These are phyloP conservation scores for Rhinella marina DNA, from an alignment of 2,797 vertebrate species.

Conservation along the genomic window DNA sequence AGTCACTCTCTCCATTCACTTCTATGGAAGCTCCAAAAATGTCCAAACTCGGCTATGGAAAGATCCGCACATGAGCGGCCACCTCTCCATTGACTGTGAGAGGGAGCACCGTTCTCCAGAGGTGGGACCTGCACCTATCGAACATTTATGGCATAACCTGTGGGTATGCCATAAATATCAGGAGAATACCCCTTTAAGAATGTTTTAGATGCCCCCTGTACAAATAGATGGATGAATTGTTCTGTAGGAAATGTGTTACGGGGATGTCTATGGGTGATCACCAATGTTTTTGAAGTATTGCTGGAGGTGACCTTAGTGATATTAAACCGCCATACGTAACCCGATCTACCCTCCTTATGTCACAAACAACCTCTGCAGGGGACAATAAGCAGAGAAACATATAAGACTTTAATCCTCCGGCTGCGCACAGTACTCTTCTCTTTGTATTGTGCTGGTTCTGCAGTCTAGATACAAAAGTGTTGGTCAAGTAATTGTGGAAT, in stretches of 20 bases:
- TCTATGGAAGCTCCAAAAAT: too few relatives aligned
- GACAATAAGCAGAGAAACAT: slow-evolving; percentile 4
- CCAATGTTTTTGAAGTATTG: not conserved
- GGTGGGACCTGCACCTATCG: too few relatives aligned
- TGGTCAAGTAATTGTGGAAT: slow-evolving; percentile 71
- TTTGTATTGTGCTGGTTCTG: slow-evolving; percentile 65
- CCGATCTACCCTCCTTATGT: slow-evolving; percentile 24
- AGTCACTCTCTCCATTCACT: too few relatives aligned
- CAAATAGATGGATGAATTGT: not conserved
- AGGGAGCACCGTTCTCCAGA: too few relatives aligned
- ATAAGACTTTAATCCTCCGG: slow-evolving; percentile 35
- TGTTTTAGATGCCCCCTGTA: not conserved
- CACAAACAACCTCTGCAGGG: slow-evolving; percentile 20
- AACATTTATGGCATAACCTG: too few relatives aligned
- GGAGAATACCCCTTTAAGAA: too few relatives aligned
- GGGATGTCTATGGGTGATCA: not conserved
- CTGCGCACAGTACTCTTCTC: slow-evolving; percentile 40
- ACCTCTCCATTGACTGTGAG: too few relatives aligned
- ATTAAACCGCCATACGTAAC: not conserved
- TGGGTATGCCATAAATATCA: too few relatives aligned
- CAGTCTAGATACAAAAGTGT: slow-evolving; percentile 62
- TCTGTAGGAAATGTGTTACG: not conserved
- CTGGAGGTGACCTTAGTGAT: not conserved
- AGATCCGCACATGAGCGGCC: too few relatives aligned
- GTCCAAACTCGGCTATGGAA: too few relatives aligned